phyloP scores from a whole-genome alignment of 2,888 invertebrate genomes.

The Synergus umbraculus region DNA sequence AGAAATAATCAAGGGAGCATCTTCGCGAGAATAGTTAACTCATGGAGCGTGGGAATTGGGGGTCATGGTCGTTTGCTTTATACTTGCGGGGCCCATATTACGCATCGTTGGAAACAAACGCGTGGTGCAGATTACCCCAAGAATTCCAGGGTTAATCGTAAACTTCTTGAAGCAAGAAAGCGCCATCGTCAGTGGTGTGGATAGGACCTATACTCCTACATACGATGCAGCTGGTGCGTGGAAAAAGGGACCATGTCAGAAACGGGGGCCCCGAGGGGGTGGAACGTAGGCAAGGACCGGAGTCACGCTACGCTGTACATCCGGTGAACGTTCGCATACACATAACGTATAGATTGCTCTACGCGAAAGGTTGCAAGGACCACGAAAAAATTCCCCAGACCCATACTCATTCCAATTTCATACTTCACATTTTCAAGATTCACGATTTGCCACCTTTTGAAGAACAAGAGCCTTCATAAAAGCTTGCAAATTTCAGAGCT shows the following conservation, averaged over 20 bases:
- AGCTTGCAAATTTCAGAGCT: not conserved
- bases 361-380: not conserved
- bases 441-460: too few species aligned
- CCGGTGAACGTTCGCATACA: conserved; percentile 62
- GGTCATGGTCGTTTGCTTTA: conserved; percentile 58
- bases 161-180: conserved; percentile 37
- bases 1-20: conserved; percentile 38
- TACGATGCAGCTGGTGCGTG: conserved; percentile 48
- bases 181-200: conserved; percentile 38
- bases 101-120: conserved; percentile 52
- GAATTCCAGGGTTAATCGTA: conserved; percentile 48
- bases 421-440: too few species aligned
- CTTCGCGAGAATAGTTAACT: conserved; percentile 34
- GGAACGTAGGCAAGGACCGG: conserved; percentile 64
- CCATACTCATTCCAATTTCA: not conserved
- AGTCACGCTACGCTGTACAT: conserved; percentile 75
- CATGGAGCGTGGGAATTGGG: conserved; percentile 59
- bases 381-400: conserved; percentile 2
- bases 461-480: too few species aligned
- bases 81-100: conserved; percentile 42
- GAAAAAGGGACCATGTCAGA: conserved; percentile 44
- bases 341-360: conserved; percentile 17
- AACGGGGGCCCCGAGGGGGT: conserved; percentile 51
- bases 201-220: conserved; percentile 44
- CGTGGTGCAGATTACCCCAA: conserved; percentile 44